A percentile compares a stretch with the other conserved stretches of the same genome.
These are phyloP conservation scores for Avahi laniger DNA, from an alignment of 2,797 vertebrate genomes.

Conservation along the genomic window DNA sequence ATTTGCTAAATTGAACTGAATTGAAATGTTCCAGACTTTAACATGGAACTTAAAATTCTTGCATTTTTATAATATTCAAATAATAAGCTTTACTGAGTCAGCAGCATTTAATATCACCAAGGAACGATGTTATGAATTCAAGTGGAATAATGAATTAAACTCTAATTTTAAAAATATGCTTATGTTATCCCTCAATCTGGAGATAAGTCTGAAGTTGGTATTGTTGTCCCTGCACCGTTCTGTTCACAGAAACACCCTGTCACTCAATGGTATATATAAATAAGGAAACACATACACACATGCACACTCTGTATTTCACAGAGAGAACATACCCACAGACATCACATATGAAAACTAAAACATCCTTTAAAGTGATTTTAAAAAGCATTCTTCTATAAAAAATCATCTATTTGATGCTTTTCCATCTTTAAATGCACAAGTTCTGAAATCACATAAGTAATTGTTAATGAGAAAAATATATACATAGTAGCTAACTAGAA, in stretches of 20 bases:
- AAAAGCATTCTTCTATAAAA: background rate
- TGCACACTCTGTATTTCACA: background rate
- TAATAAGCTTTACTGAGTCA: background rate
- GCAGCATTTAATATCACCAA: background rate
- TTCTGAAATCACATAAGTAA: constrained; percentile 26
- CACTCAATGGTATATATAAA: background rate
- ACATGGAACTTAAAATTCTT: background rate
- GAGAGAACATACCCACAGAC: background rate
- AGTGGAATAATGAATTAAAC: background rate
- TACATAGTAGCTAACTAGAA: background rate
- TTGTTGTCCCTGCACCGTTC: background rate
- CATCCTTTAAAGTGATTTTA: background rate
- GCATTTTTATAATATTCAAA: background rate
- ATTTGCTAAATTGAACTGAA: background rate
- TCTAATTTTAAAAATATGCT: background rate
- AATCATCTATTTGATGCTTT: background rate
- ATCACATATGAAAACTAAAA: background rate
- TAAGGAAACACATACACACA: background rate
- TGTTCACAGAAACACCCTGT: background rate
- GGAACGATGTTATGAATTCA: background rate
- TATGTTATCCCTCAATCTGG: background rate
- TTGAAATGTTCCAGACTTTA: background rate
- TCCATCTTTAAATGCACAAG: background rate
- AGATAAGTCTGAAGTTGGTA: background rate
- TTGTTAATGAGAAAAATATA: background rate